Evolutionary conservation across 2,888 invertebrate genomes (phyloP).

Genomic region (Phorcus lineatus): DNA sequence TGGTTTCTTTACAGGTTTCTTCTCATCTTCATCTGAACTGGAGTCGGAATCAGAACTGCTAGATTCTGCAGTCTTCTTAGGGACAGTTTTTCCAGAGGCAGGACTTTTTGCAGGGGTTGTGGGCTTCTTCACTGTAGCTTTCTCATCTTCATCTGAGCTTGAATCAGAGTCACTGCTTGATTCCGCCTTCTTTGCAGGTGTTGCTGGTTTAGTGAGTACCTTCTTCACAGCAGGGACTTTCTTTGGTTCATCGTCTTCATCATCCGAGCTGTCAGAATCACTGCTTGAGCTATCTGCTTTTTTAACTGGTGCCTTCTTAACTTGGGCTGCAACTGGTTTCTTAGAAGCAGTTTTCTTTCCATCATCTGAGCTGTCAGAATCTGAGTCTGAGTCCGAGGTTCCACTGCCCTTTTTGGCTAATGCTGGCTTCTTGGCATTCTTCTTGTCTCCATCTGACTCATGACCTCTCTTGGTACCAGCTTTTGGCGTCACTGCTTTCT

Average conservation of each 20-base stretch:
- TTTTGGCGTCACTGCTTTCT: neutral
- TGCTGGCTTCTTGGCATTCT: constrained; percentile 30
- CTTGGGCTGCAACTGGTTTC: neutral
- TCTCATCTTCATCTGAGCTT: constrained; percentile 36
- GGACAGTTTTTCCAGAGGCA: neutral
- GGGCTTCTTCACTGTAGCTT: constrained; percentile 5
- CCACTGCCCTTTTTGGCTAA: constrained; percentile 24
- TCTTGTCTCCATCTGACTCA: neutral
- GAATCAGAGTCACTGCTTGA: constrained; percentile 45
- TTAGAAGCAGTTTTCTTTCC: neutral
- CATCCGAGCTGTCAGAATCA: constrained; percentile 38
- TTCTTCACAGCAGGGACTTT: constrained; percentile 17
- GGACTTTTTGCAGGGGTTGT: neutral
- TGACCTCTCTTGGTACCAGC: neutral
- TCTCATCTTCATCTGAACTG: constrained; percentile 39
- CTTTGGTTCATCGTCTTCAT: constrained; percentile 18
- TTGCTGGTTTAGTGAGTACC: neutral
- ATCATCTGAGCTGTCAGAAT: constrained; percentile 4
- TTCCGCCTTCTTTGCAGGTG: neutral
- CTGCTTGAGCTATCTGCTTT: constrained; percentile 38
- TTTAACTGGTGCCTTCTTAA: constrained; percentile 19
- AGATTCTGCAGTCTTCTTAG: constrained; percentile 12
- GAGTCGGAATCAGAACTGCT: constrained; percentile 33
- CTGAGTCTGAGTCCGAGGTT: constrained; percentile 15
- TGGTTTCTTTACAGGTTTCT: constrained; percentile 20